phyloP scores from a whole-genome alignment of 2,797 vertebrate genomes.

The Coregonus sp. region DNA sequence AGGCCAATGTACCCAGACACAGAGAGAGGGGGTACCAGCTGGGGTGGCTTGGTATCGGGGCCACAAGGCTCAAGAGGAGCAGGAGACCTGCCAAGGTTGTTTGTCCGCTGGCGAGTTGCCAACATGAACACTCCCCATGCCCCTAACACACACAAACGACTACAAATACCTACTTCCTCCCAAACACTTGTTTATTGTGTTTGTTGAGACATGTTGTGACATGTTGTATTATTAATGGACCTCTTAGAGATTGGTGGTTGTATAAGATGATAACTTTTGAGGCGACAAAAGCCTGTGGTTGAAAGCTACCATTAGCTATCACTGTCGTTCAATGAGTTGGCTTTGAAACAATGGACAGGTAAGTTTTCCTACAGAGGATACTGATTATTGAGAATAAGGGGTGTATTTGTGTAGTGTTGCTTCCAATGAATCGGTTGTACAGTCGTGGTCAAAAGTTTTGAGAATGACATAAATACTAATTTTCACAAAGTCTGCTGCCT shows the following conservation, averaged over 20 bases:
- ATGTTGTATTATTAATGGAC: neutral
- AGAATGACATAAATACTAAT: no score
- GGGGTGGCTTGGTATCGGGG: slow-evolving; percentile 3
- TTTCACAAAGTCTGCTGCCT: no score
- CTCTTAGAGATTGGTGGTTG: neutral
- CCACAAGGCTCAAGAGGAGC: neutral
- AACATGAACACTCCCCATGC: neutral
- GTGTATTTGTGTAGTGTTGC: no score
- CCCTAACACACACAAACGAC: neutral
- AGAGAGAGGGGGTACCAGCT: neutral
- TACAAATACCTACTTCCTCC: neutral
- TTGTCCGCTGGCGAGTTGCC: slow-evolving; percentile 3
- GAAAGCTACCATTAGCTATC: neutral
- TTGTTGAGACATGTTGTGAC: neutral
- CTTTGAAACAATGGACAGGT: neutral
- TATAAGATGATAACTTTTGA: neutral
- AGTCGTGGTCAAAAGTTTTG: no score
- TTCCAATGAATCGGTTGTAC: no score
- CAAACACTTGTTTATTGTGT: no score
- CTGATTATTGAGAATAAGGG: neutral
- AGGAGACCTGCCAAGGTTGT: neutral
- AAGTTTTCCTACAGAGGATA: neutral
- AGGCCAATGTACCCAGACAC: neutral
- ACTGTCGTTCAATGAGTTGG: neutral
- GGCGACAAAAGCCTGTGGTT: neutral